phyloP scores from a whole-genome alignment of 2,113 vertebrate genomes.

The Dipodomys spectabilis region DNA sequence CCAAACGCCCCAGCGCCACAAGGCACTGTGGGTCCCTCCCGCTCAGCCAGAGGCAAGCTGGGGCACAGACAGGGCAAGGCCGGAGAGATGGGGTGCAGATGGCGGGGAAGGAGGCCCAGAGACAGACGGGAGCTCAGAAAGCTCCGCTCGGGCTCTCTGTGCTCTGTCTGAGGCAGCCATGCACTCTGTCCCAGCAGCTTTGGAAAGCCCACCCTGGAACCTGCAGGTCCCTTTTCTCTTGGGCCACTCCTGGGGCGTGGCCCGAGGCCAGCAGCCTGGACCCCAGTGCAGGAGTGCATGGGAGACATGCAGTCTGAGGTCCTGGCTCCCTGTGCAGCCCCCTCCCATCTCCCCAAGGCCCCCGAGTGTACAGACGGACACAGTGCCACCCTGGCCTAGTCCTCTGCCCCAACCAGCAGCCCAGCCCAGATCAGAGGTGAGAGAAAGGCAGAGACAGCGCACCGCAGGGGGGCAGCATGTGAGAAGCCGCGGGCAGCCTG shows the following conservation, averaged over 20 bases:
- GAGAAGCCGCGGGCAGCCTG: not conserved
- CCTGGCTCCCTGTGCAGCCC: not conserved
- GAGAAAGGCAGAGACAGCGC: not conserved
- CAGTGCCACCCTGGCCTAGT: not conserved
- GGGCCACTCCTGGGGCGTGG: not conserved
- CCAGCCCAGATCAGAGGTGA: not conserved
- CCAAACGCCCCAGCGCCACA: rapidly evolving
- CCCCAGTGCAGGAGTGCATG: rapidly evolving
- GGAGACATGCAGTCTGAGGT: not conserved
- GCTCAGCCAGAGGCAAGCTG: not conserved
- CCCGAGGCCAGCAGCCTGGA: not conserved
- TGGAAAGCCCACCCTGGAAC: not conserved
- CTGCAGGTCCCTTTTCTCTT: not conserved
- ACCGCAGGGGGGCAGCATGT: rapidly evolving
- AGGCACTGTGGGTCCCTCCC: not conserved
- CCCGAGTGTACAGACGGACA: not conserved
- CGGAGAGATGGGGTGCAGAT: not conserved
- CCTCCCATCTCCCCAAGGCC: not conserved
- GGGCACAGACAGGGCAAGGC: not conserved
- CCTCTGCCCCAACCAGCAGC: not conserved
- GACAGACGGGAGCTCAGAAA: not conserved
- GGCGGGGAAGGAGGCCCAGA: not conserved
- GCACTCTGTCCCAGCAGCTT: not conserved
- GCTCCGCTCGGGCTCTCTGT: not conserved
- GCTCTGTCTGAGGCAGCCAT: not conserved